Evolutionary conservation across 2,888 invertebrate genomes (phyloP).

Genomic region (Hipparchia semele): DNA sequence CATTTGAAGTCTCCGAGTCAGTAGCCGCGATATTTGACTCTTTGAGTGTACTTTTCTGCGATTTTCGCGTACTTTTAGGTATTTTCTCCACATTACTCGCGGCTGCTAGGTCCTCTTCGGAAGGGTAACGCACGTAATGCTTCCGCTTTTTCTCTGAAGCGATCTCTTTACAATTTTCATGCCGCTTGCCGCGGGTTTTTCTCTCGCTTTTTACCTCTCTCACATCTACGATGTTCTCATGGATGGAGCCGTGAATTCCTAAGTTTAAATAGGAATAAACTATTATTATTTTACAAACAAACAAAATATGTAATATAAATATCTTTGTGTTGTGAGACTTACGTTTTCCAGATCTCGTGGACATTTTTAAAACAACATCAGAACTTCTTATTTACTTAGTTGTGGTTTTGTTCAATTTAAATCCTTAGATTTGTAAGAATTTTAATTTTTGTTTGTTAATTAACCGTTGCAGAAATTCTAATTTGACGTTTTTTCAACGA

Average conservation of each 20-base stretch:
- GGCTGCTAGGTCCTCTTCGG: slow-evolving; percentile 52
- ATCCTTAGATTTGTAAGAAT: not conserved
- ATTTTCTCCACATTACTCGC: slow-evolving; percentile 37
- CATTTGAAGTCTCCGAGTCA: slow-evolving; percentile 33
- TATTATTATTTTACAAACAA: slow-evolving; percentile 3
- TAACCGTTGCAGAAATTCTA: not conserved
- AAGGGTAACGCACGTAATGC: slow-evolving; percentile 67
- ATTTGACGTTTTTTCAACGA: not conserved
- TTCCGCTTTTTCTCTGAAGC: slow-evolving; percentile 53
- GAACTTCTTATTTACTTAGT: not conserved
- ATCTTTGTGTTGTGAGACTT: slow-evolving; percentile 46
- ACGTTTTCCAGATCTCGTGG: slow-evolving; percentile 76
- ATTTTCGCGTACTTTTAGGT: slow-evolving; percentile 42
- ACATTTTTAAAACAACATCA: slow-evolving; percentile 52
- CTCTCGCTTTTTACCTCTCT: slow-evolving; percentile 47
- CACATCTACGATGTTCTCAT: slow-evolving; percentile 47
- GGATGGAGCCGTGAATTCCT: slow-evolving; percentile 60
- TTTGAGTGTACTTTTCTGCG: slow-evolving; percentile 56
- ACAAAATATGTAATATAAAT: not conserved
- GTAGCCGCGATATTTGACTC: slow-evolving; percentile 42
- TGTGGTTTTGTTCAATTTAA: not conserved
- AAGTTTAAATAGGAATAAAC: slow-evolving; percentile 35
- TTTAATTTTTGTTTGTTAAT: not conserved
- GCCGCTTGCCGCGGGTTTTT: slow-evolving; percentile 58
- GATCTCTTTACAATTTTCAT: slow-evolving; percentile 49